These are phyloP conservation scores for Limnodromus scolopaceus DNA, from an alignment of 2,797 vertebrate species.

Conservation along the genomic window DNA sequence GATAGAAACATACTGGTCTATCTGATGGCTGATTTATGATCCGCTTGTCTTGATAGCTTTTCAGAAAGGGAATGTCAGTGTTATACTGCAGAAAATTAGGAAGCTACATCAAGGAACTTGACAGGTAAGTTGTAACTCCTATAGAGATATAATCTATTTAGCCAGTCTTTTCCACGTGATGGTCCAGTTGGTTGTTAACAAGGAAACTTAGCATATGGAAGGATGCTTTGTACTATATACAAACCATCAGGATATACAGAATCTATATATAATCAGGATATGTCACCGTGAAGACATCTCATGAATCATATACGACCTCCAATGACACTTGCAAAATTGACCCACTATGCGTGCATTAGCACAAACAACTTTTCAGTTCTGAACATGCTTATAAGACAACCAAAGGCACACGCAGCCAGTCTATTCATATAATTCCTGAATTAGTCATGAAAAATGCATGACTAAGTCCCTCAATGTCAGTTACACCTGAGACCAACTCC, in stretches of 20 bases:
- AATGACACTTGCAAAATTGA: not conserved
- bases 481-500: not conserved
- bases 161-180: not conserved
- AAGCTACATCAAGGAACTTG: not conserved
- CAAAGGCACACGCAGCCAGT: not conserved
- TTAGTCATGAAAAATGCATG: not conserved
- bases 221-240: accelerated
- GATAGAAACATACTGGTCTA: not conserved
- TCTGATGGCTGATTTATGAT: not conserved
- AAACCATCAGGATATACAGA: not conserved
- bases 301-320: not conserved
- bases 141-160: not conserved
- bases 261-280: not conserved
- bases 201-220: not conserved
- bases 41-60: not conserved
- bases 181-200: not conserved
- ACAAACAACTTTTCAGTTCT: not conserved
- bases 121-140: not conserved
- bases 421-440: not conserved
- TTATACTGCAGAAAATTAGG: not conserved
- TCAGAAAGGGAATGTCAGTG: not conserved
- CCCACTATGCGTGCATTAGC: accelerated
- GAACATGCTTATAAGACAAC: not conserved
- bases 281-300: not conserved
- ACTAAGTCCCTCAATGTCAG: not conserved